These are phyloP conservation scores for Neodiprion pinetum DNA, from an alignment of 1,140 invertebrate genomes.

Conservation along the genomic window DNA sequence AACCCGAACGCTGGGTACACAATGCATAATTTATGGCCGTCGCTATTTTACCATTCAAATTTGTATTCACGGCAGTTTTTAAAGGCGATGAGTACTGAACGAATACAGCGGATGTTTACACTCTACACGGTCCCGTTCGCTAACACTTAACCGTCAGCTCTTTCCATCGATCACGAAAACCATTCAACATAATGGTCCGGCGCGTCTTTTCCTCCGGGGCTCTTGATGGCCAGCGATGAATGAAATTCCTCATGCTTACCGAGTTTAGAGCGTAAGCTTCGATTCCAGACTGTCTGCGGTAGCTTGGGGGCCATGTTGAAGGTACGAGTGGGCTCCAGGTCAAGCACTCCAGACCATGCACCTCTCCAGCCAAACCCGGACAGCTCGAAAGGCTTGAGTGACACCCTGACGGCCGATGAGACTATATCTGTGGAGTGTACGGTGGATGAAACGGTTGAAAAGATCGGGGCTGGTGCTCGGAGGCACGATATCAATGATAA, in stretches of 20 bases:
- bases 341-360: slow-evolving; percentile 49
- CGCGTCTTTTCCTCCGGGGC: too few species aligned
- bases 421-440: slow-evolving; percentile 35
- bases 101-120: too few species aligned
- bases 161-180: too few species aligned
- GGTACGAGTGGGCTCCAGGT: slow-evolving; percentile 59
- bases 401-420: slow-evolving; percentile 51
- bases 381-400: slow-evolving; percentile 19
- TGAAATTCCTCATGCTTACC: slow-evolving; percentile 11
- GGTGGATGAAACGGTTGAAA: slow-evolving; percentile 46
- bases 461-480: slow-evolving; percentile 37
- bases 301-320: slow-evolving; percentile 70
- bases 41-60: too few species aligned
- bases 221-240: neutral
- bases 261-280: slow-evolving; percentile 18
- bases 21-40: too few species aligned
- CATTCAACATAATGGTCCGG: too few species aligned
- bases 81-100: too few species aligned
- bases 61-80: too few species aligned
- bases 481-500: slow-evolving; percentile 64
- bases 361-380: slow-evolving; percentile 24
- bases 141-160: too few species aligned
- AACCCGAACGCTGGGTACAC: too few species aligned
- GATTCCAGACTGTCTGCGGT: slow-evolving; percentile 68
- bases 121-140: too few species aligned